Evolutionary conservation across 2,888 invertebrate genomes (phyloP).

Genomic region (Pecten maximus): DNA sequence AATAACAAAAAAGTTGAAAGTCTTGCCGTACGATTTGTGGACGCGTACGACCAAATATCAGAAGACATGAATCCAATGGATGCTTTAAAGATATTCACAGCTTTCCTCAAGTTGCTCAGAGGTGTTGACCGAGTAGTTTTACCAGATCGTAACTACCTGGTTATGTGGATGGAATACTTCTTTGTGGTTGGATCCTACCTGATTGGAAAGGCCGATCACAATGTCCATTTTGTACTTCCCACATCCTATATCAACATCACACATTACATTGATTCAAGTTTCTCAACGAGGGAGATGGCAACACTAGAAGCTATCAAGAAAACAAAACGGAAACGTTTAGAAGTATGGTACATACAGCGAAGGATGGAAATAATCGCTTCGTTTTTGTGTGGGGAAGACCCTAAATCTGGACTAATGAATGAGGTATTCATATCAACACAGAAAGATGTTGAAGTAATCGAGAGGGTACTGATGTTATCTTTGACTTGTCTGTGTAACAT

Average conservation of each 20-base stretch:
- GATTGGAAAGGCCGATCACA: not conserved
- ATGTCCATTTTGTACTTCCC: not conserved
- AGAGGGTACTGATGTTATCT: not conserved
- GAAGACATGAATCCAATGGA: not conserved
- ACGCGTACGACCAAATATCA: not conserved
- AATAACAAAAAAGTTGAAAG: not conserved
- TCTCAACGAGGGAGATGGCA: not conserved
- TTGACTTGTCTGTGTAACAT: not conserved
- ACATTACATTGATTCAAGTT: slow-evolving; percentile 8
- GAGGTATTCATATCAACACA: not conserved
- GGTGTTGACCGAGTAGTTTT: not conserved
- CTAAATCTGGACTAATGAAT: not conserved
- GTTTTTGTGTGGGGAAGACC: not conserved
- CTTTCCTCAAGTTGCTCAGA: not conserved
- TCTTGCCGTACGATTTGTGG: not conserved
- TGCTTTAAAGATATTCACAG: not conserved
- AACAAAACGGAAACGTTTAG: not conserved
- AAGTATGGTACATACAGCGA: not conserved
- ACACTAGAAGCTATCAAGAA: not conserved
- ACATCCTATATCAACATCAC: not conserved
- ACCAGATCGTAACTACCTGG: not conserved
- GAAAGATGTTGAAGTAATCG: not conserved
- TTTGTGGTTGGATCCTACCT: not conserved
- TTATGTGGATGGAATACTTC: not conserved
- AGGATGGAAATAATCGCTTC: not conserved